Base-by-base conservation (phyloP, 2,888 invertebrate species). In the Dasysyrphus albostriatus region DNA sequence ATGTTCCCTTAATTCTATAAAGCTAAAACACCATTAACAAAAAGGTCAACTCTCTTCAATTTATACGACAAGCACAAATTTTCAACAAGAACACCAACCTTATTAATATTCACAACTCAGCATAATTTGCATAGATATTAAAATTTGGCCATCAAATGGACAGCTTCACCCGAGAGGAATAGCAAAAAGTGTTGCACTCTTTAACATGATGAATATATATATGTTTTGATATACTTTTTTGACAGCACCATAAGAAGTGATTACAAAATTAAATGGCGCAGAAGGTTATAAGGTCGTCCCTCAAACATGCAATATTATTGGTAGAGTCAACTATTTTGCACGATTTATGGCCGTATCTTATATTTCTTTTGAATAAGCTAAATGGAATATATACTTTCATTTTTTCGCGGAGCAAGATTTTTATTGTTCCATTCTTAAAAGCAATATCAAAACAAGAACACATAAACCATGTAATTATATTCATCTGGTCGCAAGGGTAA, bases 101-200 rank as follows among this genome's bases (percentile, higher is more conserved):
- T 49, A 85, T 85, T 85, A 85, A 81, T 81, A 85, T 85, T 85
- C 84, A 85, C 73, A 81, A 73, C 81, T 81, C 73, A 73, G 77
- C 84, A 69, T 49, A 72, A 85, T 85, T 85, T 81, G 84, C 84
- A 85, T 85, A 85, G 84, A 81, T 85, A 85, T 85, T 85, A 85
- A 85, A 85, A 77, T 81, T 81, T 85, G 69, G 76, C 73, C 81
- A 69, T 80, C 81, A 77, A 85, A 85, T 69, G 72, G 61, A 73
- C 72, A 73, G 47, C 59, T 61, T 61, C 56, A 73, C 69, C 59
- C 77, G 32, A 69, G 42, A 34, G 44, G 59, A 81, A 81, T 77
- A 73, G 65, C 81, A 77, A 85, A 81, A 77, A 73, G 69, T 85
- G 81, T 69, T 85, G 76, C 76, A 85, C 73, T 76, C 80, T 67